Evolutionary conservation across 2,888 invertebrate genomes (phyloP), one percentile per base, ranked within the genome.

Genomic region (Tinea semifulvella): DNA sequence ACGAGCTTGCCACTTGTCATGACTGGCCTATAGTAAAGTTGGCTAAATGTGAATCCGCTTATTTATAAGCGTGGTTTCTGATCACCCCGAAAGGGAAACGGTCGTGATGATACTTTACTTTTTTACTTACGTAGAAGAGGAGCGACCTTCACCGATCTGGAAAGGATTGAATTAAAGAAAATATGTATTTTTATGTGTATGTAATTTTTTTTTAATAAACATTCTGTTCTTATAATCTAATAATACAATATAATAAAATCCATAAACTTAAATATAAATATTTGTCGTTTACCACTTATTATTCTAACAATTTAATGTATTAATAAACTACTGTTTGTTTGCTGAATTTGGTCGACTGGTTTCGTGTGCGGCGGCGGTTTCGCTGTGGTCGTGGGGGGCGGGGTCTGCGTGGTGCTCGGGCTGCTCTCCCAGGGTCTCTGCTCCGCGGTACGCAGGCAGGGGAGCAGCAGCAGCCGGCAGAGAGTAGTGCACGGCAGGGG

Each of bases 401-500:
- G 25, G 25, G 6, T 22, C 8, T 22, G 25, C 25, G 5, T 22
- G 8, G 25, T 8, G 5, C 11, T 28, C 28, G 7, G 28, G 28
- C 11, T 28, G 7, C 28, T 36, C 18, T 3, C 4, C 18, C 7
- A 18, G 16, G 18, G 36, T 7, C n/a, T 36, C 36, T 17, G 18
- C 18, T 2, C 10, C 36, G 16, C 36, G 36, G 10, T 36, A 36
- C 3, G 36, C 36, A 2, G 36, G 36, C 2, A 18, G 14, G 10
- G 16, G 18, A 3, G 18, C 36, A 6, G 18, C 3, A 3, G 26
- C 47, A 1, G 46, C 42, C 5, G 45, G 50, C 1, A n/a, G 48
- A 10, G 36, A 48, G 44, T 58, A 56, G 4, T 57, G 57, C 4
- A 26, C 2, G 3, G 7, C 26, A 13, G 8, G 36, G 1, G 46